These are phyloP conservation scores for Meganola albula DNA, from an alignment of 2,888 invertebrate genomes.

Conservation along the genomic window DNA sequence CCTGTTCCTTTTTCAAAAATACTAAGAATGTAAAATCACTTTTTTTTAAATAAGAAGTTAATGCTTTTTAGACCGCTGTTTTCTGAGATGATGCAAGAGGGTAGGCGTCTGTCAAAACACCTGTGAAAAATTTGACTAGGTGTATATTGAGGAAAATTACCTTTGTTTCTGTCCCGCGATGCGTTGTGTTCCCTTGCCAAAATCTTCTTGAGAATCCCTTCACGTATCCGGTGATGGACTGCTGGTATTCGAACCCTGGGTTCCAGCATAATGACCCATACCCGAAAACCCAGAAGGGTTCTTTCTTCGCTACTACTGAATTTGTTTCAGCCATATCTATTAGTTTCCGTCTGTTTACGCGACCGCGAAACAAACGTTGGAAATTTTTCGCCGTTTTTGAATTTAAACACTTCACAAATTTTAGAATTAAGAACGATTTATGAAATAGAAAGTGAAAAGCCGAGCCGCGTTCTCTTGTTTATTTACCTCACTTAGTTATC, in stretches of 20 bases:
- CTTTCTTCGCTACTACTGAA: slow-evolving; percentile 40
- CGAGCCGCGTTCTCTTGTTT: slow-evolving; percentile 35
- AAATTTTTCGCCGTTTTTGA: slow-evolving; percentile 15
- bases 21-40: no score
- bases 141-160: no score
- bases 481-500: slow-evolving; percentile 39
- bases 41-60: no score
- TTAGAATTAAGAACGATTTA: slow-evolving; percentile 32
- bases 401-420: slow-evolving; percentile 29
- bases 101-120: slow-evolving; percentile 13
- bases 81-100: slow-evolving; percentile 18
- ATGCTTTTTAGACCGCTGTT: no score
- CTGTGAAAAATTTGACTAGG: not conserved
- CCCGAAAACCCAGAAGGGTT: slow-evolving; percentile 92
- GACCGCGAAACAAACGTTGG: slow-evolving; percentile 14
- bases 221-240: slow-evolving; percentile 88
- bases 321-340: slow-evolving; percentile 19
- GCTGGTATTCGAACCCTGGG: slow-evolving; percentile 91
- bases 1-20: no score
- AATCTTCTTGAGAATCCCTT: slow-evolving; percentile 90
- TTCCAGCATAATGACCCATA: slow-evolving; percentile 98
- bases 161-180: slow-evolving; percentile 85
- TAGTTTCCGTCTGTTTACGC: slow-evolving; percentile 20
- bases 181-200: slow-evolving; percentile 94
- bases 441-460: slow-evolving; percentile 41